phyloP scores from a whole-genome alignment of 2,113 vertebrate genomes.

The Carettochelys insculpta region DNA sequence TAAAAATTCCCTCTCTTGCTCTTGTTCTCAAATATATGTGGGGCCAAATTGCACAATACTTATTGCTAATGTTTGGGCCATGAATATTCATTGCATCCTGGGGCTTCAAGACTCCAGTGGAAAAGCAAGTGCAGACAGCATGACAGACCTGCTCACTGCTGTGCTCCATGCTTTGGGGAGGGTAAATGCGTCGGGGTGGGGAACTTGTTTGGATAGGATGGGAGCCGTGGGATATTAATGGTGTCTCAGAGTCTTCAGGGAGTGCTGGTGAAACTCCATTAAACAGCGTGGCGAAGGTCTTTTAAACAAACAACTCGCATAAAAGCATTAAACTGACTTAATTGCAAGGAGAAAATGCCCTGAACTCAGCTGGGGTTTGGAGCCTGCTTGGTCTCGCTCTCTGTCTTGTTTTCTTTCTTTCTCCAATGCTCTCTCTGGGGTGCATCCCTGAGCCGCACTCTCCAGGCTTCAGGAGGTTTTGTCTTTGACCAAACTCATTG shows the following conservation, averaged over 20 bases:
- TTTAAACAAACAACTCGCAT: constrained; percentile 38
- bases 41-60: constrained; percentile 18
- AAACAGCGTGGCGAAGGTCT: constrained; percentile 21
- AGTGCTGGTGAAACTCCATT: constrained; percentile 23
- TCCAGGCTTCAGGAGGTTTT: neutral
- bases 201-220: neutral
- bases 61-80: constrained; percentile 24
- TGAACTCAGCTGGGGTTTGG: constrained; percentile 9
- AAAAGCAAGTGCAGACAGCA: neutral
- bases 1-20: constrained; percentile 14
- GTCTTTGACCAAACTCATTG: neutral
- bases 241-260: neutral
- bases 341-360: constrained; percentile 22
- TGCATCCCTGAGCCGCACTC: neutral
- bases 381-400: neutral
- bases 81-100: constrained; percentile 50
- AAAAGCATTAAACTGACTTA: constrained; percentile 26
- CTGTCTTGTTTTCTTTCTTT: neutral
- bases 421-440: neutral
- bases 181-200: neutral
- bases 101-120: neutral
- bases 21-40: constrained; percentile 15
- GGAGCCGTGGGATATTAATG: constrained; percentile 1
- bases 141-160: neutral
- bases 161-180: rapidly evolving